Conservation (phyloP, 2,113 vertebrate species). For the Leiothrix lutea region DNA sequence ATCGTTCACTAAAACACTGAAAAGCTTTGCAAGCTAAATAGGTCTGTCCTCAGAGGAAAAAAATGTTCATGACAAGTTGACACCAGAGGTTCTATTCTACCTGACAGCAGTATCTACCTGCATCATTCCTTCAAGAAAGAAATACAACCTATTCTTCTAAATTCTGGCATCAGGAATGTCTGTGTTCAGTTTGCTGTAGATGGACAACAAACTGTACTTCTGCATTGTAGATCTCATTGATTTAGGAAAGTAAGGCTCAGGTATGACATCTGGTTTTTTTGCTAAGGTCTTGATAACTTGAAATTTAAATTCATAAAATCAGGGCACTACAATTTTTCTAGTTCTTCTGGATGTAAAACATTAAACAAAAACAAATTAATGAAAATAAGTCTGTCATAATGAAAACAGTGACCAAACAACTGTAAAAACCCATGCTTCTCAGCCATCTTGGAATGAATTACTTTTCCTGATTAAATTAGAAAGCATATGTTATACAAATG, state of each 20-base stretch:
- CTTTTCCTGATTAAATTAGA: neutral
- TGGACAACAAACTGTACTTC: neutral
- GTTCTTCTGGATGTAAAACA: neutral
- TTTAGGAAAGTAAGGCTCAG: neutral
- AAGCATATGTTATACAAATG: neutral
- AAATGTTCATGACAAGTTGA: neutral
- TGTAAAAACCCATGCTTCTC: neutral
- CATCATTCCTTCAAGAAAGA: neutral
- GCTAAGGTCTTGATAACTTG: neutral
- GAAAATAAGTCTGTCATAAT: neutral
- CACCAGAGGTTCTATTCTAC: neutral
- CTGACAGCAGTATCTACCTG: neutral
- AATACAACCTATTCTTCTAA: neutral
- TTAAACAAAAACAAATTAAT: neutral
- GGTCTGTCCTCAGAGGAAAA: neutral
- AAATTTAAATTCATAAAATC: neutral
- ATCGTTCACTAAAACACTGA: neutral
- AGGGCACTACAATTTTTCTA: neutral
- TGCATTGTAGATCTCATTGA: neutral
- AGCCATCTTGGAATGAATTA: neutral
- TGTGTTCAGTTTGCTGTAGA: neutral
- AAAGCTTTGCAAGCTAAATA: neutral
- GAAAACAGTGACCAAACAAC: neutral
- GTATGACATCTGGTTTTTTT: neutral
- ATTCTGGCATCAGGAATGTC: neutral